These are phyloP conservation scores for Halcyon smyrnensis DNA, from an alignment of 2,797 vertebrate species.

Conservation along the genomic window DNA sequence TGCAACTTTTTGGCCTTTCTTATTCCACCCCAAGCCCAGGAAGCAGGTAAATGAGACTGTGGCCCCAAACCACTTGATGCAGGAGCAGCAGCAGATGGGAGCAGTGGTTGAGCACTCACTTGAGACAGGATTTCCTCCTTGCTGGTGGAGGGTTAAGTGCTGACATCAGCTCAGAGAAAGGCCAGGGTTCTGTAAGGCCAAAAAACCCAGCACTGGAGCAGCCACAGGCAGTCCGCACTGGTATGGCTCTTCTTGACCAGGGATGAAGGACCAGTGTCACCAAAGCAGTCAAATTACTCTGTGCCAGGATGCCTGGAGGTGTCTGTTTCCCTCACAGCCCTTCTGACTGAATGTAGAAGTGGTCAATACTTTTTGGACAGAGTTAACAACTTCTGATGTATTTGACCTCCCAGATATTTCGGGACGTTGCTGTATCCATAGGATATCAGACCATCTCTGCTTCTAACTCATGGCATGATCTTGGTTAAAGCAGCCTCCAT, in stretches of 20 bases:
- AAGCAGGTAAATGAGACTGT: neutral
- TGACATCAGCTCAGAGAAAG: neutral
- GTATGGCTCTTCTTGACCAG: neutral
- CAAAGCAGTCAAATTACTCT: fast-evolving
- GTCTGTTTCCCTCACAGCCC: neutral
- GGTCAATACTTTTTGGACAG: neutral
- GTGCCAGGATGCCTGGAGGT: neutral
- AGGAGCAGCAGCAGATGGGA: neutral
- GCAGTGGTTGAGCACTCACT: neutral
- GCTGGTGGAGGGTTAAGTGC: neutral
- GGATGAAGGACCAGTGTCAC: neutral
- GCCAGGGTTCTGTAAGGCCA: neutral
- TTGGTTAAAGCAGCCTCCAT: neutral
- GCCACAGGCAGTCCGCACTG: neutral
- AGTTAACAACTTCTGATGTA: neutral
- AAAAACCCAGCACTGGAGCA: neutral
- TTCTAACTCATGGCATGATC: neutral
- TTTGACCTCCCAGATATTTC: neutral
- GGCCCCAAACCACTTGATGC: too few relatives aligned
- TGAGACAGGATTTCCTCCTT: neutral
- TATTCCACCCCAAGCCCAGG: neutral
- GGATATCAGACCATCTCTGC: neutral
- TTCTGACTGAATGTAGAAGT: neutral
- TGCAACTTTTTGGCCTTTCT: neutral
- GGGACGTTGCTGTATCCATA: fast-evolving